These are phyloP conservation scores for Lepidocyrtoides sp. DNA, from an alignment of 2,888 invertebrate species.

Conservation along the genomic window DNA sequence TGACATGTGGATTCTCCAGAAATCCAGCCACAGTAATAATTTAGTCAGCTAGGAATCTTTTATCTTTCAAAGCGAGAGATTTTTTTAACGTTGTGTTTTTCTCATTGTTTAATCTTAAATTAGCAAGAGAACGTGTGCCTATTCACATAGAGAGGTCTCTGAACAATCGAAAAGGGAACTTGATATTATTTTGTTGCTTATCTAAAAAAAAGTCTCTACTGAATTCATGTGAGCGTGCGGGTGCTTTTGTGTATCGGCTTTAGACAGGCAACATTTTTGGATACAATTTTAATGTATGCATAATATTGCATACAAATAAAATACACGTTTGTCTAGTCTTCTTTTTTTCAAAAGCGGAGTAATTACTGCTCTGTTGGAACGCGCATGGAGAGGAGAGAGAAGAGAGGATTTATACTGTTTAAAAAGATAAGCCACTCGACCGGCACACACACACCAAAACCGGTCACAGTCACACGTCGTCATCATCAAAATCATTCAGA, in stretches of 20 bases:
- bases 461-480: background rate
- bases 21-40: background rate
- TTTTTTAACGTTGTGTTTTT: background rate
- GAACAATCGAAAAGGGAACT: background rate
- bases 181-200: background rate
- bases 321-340: too few relatives aligned
- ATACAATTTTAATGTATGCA: background rate
- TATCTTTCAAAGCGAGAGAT: too few relatives aligned
- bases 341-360: background rate
- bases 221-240: background rate
- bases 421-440: slow-evolving; percentile 26
- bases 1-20: background rate
- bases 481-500: background rate
- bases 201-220: background rate
- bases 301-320: too few relatives aligned
- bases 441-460: background rate
- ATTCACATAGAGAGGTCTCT: background rate
- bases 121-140: background rate
- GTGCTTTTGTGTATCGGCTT: background rate
- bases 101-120: slow-evolving; percentile 28
- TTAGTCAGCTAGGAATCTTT: too few relatives aligned
- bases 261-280: background rate
- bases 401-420: background rate
- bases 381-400: background rate
- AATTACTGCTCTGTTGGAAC: background rate